Percentiles rank a stretch among this genome's conserved stretches.
These are phyloP conservation scores for Ganaspis sp. DNA, from an alignment of 1,140 invertebrate genomes.

Conservation along the genomic window DNA sequence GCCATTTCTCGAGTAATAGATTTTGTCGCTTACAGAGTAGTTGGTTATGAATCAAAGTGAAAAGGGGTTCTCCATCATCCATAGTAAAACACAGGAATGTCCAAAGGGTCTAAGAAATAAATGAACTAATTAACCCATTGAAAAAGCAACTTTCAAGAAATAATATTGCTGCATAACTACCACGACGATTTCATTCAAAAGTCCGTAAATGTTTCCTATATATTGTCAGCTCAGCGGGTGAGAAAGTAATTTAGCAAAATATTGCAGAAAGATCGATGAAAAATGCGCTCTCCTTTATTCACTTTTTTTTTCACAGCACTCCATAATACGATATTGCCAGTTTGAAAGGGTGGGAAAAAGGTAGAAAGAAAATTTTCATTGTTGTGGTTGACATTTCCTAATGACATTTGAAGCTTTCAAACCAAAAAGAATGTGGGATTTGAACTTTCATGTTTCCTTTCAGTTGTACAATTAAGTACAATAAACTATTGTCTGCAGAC, in stretches of 20 bases:
- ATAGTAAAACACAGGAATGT: neutral
- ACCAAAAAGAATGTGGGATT: neutral
- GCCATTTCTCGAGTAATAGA: neutral
- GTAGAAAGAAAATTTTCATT: neutral
- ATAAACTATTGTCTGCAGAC: too few species aligned
- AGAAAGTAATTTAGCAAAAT: conserved; percentile 30
- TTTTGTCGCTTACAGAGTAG: conserved; percentile 6
- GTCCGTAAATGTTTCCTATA: neutral
- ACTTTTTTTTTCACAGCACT: neutral
- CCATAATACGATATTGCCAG: conserved; percentile 21
- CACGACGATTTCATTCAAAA: neutral
- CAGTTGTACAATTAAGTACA: neutral
- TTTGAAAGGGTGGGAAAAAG: conserved; percentile 2
- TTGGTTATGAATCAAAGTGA: neutral
- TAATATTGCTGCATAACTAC: neutral
- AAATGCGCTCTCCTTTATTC: conserved; percentile 7
- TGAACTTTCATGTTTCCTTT: neutral
- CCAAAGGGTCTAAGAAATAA: neutral
- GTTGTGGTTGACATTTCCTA: neutral
- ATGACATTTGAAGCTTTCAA: conserved; percentile 1
- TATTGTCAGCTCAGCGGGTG: conserved; percentile 5
- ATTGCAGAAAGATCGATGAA: conserved; percentile 31
- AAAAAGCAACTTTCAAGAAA: neutral
- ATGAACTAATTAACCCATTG: neutral
- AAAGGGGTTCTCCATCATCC: conserved; percentile 3